Base-by-base conservation (phyloP, 2,797 vertebrate species). In the Sebastes goodei region DNA sequence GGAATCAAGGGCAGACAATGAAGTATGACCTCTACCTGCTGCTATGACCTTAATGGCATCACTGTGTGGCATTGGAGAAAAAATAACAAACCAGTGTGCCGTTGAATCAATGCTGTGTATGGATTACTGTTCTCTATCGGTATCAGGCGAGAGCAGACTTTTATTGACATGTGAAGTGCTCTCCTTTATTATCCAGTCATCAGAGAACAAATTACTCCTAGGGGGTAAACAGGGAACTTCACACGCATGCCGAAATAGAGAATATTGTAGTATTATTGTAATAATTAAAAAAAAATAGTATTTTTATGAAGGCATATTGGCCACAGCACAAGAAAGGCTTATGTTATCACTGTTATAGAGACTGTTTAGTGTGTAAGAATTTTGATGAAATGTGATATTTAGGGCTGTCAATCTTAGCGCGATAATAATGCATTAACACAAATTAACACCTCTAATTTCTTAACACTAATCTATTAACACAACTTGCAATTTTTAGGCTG, bases 11-110 rank as follows among this genome's bases (percentile, higher is more conserved):
- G 70, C 1, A 72, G 65, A 70, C 35, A 83, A 74, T 71, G 30
- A 69, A 27, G 72, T 42, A n/a, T 84, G 83, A 88, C 90, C 88
- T 89, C 87, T 67, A 79, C 42, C 15, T 46, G 42, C 56, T 81
- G 70, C 66, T 59, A 15, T 75, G 80, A 89, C 78, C 67, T 83
- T 74, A 83, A 78, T 38, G 20, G n/a, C 70, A 85, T 82, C 64
- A 81, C 62, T 52, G 73, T 70, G 62, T 56, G 61, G 35, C 74
- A 63, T 30, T 49, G 32, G 15, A 76, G 67, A 78, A 78, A 75
- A 75, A 89, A 79, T 73, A 74, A 89, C 68, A 79, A 70, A 64
- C 27, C 35, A 12, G 53, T 49, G 55, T 72, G 33, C 49, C 71
- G 74, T 86, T 60, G 68, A 81, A 86, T 86, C 74, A 81, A 29